A percentile compares a stretch with the other conserved stretches of the same genome.
Conservation (phyloP, 2,797 vertebrate genomes). For the Tympanoctomys barrerae region DNA sequence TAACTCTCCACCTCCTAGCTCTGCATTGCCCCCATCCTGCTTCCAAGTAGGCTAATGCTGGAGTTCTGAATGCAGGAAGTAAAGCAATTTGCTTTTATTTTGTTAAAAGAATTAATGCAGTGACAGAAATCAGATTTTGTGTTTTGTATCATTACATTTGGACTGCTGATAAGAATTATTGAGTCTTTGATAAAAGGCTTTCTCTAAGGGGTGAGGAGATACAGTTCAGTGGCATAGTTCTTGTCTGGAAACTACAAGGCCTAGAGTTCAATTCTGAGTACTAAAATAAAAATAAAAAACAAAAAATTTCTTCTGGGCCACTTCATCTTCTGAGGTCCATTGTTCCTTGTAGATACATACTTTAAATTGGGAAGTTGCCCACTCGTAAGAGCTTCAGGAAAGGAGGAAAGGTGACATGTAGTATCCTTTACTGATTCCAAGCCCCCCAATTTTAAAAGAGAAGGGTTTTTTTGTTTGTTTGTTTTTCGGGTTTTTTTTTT, state of each 20-base stretch:
- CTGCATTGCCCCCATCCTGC: neutral
- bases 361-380: neutral
- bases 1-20: neutral
- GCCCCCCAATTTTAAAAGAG: neutral
- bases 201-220: neutral
- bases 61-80: neutral
- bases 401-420: neutral
- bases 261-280: too few species aligned
- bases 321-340: neutral
- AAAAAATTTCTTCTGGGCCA: neutral
- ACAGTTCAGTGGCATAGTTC: too few species aligned
- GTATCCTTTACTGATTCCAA: neutral
- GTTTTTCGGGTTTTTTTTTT: too few species aligned
- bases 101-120: neutral
- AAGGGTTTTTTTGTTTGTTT: too few species aligned
- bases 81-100: neutral
- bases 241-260: too few species aligned
- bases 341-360: neutral
- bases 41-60: neutral
- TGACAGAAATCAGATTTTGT: neutral
- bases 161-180: neutral
- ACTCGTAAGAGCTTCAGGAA: neutral
- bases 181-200: neutral
- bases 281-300: neutral
- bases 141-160: neutral